Evolutionary conservation across 2,888 invertebrate species (phyloP).

Genomic region (Drosophila niveifrons): DNA sequence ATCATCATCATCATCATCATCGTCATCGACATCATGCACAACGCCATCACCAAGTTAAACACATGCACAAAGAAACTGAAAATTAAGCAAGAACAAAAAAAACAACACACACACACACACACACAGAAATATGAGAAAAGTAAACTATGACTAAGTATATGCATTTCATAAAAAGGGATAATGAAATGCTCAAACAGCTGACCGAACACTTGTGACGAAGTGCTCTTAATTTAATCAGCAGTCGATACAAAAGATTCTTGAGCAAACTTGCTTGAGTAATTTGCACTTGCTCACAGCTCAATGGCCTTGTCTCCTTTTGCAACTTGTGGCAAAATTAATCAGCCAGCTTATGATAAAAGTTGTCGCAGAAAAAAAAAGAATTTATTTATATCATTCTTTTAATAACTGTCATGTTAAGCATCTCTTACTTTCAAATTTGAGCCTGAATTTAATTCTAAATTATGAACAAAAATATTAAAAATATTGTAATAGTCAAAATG

Average conservation of each 20-base stretch:
- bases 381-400: no score
- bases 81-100: slow-evolving; percentile 6
- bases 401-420: no score
- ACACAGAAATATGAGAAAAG: background rate
- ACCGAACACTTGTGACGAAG: background rate
- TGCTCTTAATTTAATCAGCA: slow-evolving; percentile 14
- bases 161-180: slow-evolving; percentile 4
- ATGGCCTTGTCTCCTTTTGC: background rate
- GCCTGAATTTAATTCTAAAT: no score
- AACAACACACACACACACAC: no score
- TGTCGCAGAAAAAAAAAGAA: no score
- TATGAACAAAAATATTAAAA: no score
- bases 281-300: slow-evolving; percentile 2
- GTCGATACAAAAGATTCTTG: background rate
- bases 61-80: slow-evolving; percentile 22
- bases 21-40: slow-evolving; percentile 17
- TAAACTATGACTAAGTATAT: slow-evolving; percentile 14
- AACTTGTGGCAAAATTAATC: background rate
- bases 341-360: background rate
- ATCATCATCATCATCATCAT: slow-evolving; percentile 3
- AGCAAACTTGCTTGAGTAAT: background rate
- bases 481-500: no score
- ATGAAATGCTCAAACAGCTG: slow-evolving; percentile 11
- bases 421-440: no score
- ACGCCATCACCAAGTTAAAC: slow-evolving; percentile 4